These are phyloP conservation scores for Notiomystis cincta DNA, from an alignment of 2,113 vertebrate genomes.

Conservation along the genomic window DNA sequence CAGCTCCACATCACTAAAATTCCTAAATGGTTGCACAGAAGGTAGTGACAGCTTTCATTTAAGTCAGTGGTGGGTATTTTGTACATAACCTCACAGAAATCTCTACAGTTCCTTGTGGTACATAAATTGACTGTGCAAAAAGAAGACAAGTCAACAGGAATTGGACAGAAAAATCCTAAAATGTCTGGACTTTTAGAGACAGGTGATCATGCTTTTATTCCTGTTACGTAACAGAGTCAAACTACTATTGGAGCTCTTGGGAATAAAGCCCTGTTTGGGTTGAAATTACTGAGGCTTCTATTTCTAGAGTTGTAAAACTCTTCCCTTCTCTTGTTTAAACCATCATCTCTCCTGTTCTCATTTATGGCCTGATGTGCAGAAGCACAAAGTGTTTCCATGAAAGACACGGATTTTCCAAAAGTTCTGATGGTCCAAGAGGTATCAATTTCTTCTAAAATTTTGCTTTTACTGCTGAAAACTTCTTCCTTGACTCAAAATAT, in stretches of 20 bases:
- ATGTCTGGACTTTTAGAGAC: not conserved
- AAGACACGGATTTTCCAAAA: not conserved
- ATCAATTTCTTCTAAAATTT: not conserved
- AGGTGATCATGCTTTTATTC: not conserved
- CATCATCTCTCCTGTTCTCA: not conserved
- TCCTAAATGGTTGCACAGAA: not conserved
- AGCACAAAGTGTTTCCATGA: not conserved
- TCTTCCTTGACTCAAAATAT: not conserved
- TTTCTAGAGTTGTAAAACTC: not conserved
- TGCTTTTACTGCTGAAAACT: not conserved
- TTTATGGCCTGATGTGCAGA: not conserved
- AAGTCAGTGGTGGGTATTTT: not conserved
- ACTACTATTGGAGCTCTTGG: not conserved
- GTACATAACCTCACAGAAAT: not conserved
- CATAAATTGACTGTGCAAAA: not conserved
- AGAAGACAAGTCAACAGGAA: not conserved
- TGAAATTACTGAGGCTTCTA: not conserved
- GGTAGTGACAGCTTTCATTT: not conserved
- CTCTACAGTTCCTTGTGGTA: fast-evolving
- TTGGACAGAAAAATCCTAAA: not conserved
- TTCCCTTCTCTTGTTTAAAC: not conserved
- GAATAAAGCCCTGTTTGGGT: not conserved
- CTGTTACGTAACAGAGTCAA: not conserved
- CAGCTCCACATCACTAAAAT: not conserved
- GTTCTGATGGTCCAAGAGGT: not conserved